These are phyloP conservation scores for Setophaga kirtlandii DNA, from an alignment of 2,113 vertebrate species.

Conservation along the genomic window DNA sequence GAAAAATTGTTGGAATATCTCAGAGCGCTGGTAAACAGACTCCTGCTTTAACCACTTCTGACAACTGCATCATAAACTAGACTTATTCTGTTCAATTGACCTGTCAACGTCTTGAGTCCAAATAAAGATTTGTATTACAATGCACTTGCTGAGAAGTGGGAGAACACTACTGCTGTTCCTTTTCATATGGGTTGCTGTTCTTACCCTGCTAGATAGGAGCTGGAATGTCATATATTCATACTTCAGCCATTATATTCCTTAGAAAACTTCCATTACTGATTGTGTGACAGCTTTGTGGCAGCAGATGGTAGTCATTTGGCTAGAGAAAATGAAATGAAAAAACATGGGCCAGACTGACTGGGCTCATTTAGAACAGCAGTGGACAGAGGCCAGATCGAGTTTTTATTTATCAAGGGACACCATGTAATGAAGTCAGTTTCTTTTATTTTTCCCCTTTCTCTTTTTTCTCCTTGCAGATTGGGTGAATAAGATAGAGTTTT, in stretches of 20 bases:
- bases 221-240: slow-evolving; percentile 75
- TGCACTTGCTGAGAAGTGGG: slow-evolving; percentile 83
- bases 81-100: slow-evolving; percentile 93
- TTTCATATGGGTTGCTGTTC: slow-evolving; percentile 74
- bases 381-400: slow-evolving; percentile 80
- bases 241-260: slow-evolving; percentile 77
- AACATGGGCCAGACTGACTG: slow-evolving; percentile 76
- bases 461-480: slow-evolving; percentile 2
- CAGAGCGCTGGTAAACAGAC: slow-evolving; percentile 88
- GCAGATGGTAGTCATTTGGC: slow-evolving; percentile 85
- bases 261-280: slow-evolving; percentile 81
- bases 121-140: slow-evolving; percentile 94
- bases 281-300: slow-evolving; percentile 83
- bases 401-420: slow-evolving; percentile 76
- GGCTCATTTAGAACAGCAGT: slow-evolving; percentile 78
- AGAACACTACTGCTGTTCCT: slow-evolving; percentile 74
- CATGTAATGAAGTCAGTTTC: slow-evolving; percentile 71
- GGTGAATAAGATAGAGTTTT: slow-evolving; percentile 36
- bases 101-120: slow-evolving; percentile 91
- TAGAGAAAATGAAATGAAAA: slow-evolving; percentile 79
- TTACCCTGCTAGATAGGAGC: slow-evolving; percentile 67
- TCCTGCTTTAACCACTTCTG: slow-evolving; percentile 89
- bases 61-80: slow-evolving; percentile 94
- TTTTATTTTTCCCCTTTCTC: slow-evolving; percentile 15
- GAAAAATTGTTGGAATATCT: slow-evolving; percentile 91